Base-by-base conservation (phyloP, 2,797 vertebrate genomes). In the Vultur gryphus region DNA sequence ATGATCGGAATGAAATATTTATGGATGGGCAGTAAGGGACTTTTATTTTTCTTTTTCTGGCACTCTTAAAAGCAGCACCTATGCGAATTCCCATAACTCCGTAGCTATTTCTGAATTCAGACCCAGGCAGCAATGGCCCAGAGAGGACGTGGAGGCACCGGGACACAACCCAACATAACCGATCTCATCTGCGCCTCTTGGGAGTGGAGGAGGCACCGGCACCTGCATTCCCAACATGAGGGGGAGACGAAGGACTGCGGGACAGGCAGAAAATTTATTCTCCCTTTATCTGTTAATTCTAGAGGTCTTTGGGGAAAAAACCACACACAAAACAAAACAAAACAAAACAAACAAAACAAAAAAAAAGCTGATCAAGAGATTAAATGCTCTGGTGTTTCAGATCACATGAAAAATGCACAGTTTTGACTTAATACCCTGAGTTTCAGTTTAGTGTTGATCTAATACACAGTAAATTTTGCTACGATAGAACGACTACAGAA, bases 321-420 rank as follows among this genome's bases (percentile, higher is more conserved):
- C 1, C 6, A 4, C 25, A 51, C 5, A 35, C 3, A 37, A 51
- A 43, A 33, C n/a, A 4, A 28, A 13, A 10, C 41, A 41, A 37
- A 37, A 9, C 37, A 37, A 37, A 37, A 8, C 8, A 37, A 37
- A 41, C 41, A 1, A 14, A 33, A 13, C 33, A n/a, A 48, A 49
- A 28, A 85, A 70, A 55, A 67, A 66, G 21, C 77, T 73, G 78
- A 95, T 95, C 84, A 93, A 87, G 64, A 87, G 94, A 92, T 90
- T 93, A 96, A 93, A 90, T 37, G 29, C 75, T 73, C 14, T 91
- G 86, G 59, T 57, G 84, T 90, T 95, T 95, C 59, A 84, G 75
- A 78, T 54, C 81, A 77, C 0, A 0, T 85, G 81, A 84, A 93
- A 94, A 90, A 94, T 18, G 8, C 65, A 82, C 10, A 59, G 46